Evolutionary conservation across 2,888 invertebrate species (phyloP), one percentile per base, ranked within the genome.

Genomic region (Thera britannica): DNA sequence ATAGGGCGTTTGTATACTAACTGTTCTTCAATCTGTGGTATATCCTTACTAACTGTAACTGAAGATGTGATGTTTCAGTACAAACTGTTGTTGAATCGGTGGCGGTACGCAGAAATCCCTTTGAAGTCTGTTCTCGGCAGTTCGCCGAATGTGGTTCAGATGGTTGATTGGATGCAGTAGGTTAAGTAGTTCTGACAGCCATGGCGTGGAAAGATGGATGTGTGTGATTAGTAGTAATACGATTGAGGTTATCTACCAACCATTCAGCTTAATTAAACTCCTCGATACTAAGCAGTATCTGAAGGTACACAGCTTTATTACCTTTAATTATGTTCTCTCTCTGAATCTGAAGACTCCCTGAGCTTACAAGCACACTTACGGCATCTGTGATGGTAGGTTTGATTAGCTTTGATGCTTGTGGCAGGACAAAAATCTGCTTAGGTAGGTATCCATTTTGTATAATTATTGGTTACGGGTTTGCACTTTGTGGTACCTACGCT

Each of bases 71-170:
- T 64, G 35, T 61, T 46, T 6, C 56, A 57, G 34, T 59, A 68
- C n/a, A 34, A 52, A 64, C 57, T 64, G 52, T 49, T 68, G 62
- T 46, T 35, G 23, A 35, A 52, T 48, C 65, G 65, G 49, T 49
- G 62, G 62, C 48, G 65, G 62, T 60, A 58, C 67, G 58, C 71
- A 75, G 78, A 74, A 62, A 76, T 60, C 71, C 73, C 76, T 81
- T 80, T 80, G 76, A 77, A 65, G 69, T 60, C 62, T 69, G 44
- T 75, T 81, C 80, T 73, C 48, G 62, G 83, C 62, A 68, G 44
- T 75, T 81, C 80, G 73, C 48, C 61, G 83, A 80, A 77, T 56
- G 48, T 63, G 46, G 36, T 36, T 36, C 56, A 61, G 70, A 72
- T 72, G 75, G 71, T 64, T 72, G 38, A 51, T 56, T 57, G 12